phyloP scores from a whole-genome alignment of 2,113 vertebrate species.

The Phyllostomus discolor region DNA sequence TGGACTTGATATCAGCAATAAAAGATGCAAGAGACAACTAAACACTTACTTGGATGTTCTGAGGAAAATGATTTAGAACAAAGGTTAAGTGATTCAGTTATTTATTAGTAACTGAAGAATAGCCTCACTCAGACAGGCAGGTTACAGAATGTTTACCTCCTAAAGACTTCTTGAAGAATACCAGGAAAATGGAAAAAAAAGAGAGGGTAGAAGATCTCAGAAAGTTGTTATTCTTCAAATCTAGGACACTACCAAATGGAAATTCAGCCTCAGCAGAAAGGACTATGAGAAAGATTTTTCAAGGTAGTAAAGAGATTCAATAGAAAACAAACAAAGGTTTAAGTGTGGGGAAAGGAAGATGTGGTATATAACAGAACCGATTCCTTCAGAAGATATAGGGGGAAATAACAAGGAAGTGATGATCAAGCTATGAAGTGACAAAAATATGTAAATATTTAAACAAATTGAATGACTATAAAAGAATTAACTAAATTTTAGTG shows the following conservation, averaged over 20 bases:
- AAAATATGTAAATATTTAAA: background rate
- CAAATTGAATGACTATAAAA: background rate
- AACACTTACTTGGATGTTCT: background rate
- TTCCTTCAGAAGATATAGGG: background rate
- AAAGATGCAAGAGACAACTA: background rate
- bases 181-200: background rate
- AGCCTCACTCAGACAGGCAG: background rate
- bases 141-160: background rate
- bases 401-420: background rate
- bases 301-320: background rate
- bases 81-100: no score
- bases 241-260: background rate
- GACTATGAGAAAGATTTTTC: background rate
- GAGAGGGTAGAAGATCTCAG: background rate
- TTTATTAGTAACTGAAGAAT: background rate
- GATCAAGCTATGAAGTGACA: background rate
- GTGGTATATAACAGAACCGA: background rate
- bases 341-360: background rate
- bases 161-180: background rate
- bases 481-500: background rate
- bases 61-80: background rate
- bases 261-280: background rate
- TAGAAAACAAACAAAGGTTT: background rate
- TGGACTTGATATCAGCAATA: background rate
- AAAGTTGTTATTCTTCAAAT: background rate